Evolutionary conservation across 2,888 invertebrate genomes (phyloP), one percentile per base, ranked within the genome.

Genomic region (Eurytoma californica): DNA sequence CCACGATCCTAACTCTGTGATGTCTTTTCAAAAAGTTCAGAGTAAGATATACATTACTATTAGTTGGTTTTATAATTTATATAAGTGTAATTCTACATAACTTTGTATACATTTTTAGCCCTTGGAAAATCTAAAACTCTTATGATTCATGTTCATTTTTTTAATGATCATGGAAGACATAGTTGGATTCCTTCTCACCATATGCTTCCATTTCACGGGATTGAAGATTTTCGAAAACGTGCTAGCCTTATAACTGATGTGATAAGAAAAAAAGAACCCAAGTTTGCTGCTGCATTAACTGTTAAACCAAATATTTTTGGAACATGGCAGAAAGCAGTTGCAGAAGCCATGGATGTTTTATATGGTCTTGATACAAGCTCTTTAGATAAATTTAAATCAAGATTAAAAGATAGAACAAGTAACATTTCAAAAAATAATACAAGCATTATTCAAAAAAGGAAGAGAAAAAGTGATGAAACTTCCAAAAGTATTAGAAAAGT

Each of bases 291-390:
- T 57, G 81, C 82, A 60, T 67, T 82, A n/a, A 69, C 61, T 30
- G 58, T 79, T 3, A 82, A 82, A 72, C 69, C 79, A 51, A 77
- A 66, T 49, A 77, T 82, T 20, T 82, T 79, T 77, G 55, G 28
- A 30, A 80, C 77, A 55, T 82, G 82, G 82, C 81, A 81, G 67
- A 82, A 78, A 72, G 82, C 81, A 69, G 82, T 82, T 57, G 81
- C 82, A 47, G 82, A 82, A 79, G 82, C 82, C 20, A 79, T 81
- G 67, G 82, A 81, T 75, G 77, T 82, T 13, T 61, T 82, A 49
- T 68, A 82, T 67, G 82, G 82, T 57, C 77, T 81, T 14, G 77
- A 80, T 16, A 20, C 69, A 60, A 49, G 65, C 24, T 16, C 80
- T n/a, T 69, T 77, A 61, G 80, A 82, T 51, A 65, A 75, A 47